These are phyloP conservation scores for Zosterops hypoxanthus DNA, from an alignment of 2,113 vertebrate species.

Conservation along the genomic window DNA sequence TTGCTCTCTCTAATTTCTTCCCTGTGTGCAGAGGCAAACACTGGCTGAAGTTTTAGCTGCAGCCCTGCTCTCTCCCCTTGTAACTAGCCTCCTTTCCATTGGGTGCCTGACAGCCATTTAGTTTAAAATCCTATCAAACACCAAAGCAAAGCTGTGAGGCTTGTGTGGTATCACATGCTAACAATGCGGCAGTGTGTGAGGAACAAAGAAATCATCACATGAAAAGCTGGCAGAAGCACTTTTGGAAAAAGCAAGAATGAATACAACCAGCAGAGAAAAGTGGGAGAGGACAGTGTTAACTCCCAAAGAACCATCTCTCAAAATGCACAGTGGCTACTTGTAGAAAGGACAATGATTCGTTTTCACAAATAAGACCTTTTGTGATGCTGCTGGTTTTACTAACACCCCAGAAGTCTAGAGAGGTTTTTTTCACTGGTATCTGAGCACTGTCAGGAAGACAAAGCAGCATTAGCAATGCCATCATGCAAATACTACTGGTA, in stretches of 20 bases:
- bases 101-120: conserved; percentile 58
- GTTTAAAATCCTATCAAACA: conserved; percentile 59
- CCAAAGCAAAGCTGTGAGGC: conserved; percentile 55
- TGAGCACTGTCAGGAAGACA: background rate
- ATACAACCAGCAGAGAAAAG: conserved; percentile 56
- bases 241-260: conserved; percentile 72
- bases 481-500: background rate
- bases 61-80: background rate
- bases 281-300: conserved; percentile 32
- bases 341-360: background rate
- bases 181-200: conserved; percentile 80
- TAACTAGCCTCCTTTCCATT: conserved; percentile 8
- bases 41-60: conserved; percentile 6
- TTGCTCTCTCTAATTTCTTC: background rate
- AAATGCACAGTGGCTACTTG: background rate
- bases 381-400: background rate
- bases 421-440: background rate
- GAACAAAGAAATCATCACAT: conserved; percentile 79
- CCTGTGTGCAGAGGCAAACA: background rate
- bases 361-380: background rate
- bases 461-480: background rate
- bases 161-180: conserved; percentile 55
- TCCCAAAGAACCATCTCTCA: conserved; percentile 19
- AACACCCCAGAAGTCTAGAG: background rate
- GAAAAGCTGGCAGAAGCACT: conserved; percentile 69